A percentile compares a stretch with the other conserved stretches of the same genome.
These are phyloP conservation scores for Diarsia mendica DNA, from an alignment of 2,888 invertebrate genomes.

Conservation along the genomic window DNA sequence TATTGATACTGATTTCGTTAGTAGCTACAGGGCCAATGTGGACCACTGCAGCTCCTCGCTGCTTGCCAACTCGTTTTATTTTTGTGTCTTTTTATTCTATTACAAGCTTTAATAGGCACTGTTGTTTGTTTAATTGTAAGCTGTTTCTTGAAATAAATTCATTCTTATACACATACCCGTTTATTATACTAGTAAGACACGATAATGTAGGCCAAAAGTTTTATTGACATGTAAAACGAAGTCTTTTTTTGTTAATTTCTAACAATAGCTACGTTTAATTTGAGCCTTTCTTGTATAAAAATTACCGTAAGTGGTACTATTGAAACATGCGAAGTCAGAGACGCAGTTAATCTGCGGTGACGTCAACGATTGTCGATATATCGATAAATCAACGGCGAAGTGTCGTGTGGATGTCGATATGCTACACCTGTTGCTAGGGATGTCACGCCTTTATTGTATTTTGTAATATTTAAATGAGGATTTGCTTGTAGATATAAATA, in stretches of 20 bases:
- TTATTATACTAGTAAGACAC: not conserved
- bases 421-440: conserved; percentile 65
- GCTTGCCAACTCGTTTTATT: too few relatives aligned
- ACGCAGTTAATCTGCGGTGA: conserved; percentile 60
- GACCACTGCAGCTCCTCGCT: too few relatives aligned
- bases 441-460: conserved; percentile 50
- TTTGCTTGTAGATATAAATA: conserved; percentile 39
- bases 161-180: not conserved
- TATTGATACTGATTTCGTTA: too few relatives aligned
- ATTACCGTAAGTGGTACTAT: conserved; percentile 63
- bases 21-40: too few relatives aligned
- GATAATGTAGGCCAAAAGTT: conserved; percentile 17
- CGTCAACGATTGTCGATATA: conserved; percentile 63
- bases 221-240: conserved; percentile 35
- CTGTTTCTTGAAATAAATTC: too few relatives aligned
- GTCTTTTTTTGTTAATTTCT: conserved; percentile 32
- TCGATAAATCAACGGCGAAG: conserved; percentile 63
- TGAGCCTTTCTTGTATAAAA: conserved; percentile 52
- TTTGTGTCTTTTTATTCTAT: too few relatives aligned
- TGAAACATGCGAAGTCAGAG: conserved; percentile 63
- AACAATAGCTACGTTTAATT: conserved; percentile 62
- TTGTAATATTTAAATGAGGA: conserved; percentile 42
- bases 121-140: too few relatives aligned
- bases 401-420: conserved; percentile 65
- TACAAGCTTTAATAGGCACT: too few relatives aligned